Percentiles rank a stretch among this genome's conserved stretches.
Evolutionary conservation across 1,140 invertebrate species (phyloP).

Genomic region (Lucilia sericata): DNA sequence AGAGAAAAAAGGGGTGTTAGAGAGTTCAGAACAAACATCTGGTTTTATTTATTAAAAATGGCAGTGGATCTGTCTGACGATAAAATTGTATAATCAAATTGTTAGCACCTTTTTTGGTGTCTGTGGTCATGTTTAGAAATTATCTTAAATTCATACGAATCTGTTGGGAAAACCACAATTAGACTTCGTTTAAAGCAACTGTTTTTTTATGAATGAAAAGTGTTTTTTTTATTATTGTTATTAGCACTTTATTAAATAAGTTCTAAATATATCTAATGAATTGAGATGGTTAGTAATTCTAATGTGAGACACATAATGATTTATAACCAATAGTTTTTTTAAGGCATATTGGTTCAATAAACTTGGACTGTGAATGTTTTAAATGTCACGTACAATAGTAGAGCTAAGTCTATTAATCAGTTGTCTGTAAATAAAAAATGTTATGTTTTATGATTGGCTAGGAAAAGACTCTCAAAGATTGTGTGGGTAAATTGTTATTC

Average conservation of each 20-base stretch:
- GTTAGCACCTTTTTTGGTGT: not conserved
- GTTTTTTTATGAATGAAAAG: not conserved
- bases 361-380: too few relatives aligned
- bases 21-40: not conserved
- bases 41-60: not conserved
- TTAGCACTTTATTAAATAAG: not conserved
- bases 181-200: not conserved
- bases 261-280: not conserved
- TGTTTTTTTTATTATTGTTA: not conserved
- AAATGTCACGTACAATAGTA: too few relatives aligned
- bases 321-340: not conserved
- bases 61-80: not conserved
- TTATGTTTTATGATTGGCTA: too few relatives aligned
- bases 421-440: too few relatives aligned
- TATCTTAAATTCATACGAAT: not conserved
- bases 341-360: too few relatives aligned
- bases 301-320: not conserved
- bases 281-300: not conserved
- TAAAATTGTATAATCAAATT: not conserved
- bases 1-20: not conserved
- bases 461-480: too few relatives aligned
- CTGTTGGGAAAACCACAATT: not conserved
- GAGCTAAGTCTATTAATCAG: too few relatives aligned
- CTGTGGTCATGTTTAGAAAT: constrained; percentile 24
- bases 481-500: too few relatives aligned